Evolutionary conservation across 1,140 invertebrate genomes (phyloP), one percentile per base, ranked within the genome.

Genomic region (Dendrolimus punctatus): DNA sequence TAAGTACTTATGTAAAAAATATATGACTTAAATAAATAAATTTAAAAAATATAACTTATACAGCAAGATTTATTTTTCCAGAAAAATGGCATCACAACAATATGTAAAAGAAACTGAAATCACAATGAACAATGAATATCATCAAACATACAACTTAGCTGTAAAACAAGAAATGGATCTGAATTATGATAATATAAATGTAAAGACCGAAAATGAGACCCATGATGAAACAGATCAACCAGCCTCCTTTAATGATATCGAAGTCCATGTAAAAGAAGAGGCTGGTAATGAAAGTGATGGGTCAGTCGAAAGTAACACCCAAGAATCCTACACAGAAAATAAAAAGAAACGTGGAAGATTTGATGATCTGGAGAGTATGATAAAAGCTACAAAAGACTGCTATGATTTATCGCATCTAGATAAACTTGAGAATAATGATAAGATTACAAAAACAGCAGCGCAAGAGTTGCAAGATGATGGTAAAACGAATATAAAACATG

Each of bases 181-280:
- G n/a, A 8, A 49, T n/a, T 7, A 55, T n/a, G 59, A 66, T 42
- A 51, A 62, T 6, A 46, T 69, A 37, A 10, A 69, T 36, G 57
- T 70, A 8, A 70, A 70, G 49, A 56, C 53, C 9, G 67, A 69
- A 58, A 10, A 47, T n/a, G 55, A 61, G 6, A 40, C 49, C 5
- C 51, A 64, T 52, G 53, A 64, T 37, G 51, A 57, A 23, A 23
- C 23, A 1, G 23, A 3, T 23, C 23, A 23, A 23, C 23, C 23
- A 23, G 23, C 23, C 23, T 23, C 23, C 23, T 23, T 23, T 23
- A 23, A 23, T 23, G 23, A 23, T 23, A 23, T 23, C 3, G 23
- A 23, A 23, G 23, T 23, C 3, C 23, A 23, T 23, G 51, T 39
- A 49, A 47, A 23, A 40, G 46, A 56, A 45, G 50, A 53, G 8